Conservation (phyloP, 2,113 vertebrate species). For the Irena cyanogastra region DNA sequence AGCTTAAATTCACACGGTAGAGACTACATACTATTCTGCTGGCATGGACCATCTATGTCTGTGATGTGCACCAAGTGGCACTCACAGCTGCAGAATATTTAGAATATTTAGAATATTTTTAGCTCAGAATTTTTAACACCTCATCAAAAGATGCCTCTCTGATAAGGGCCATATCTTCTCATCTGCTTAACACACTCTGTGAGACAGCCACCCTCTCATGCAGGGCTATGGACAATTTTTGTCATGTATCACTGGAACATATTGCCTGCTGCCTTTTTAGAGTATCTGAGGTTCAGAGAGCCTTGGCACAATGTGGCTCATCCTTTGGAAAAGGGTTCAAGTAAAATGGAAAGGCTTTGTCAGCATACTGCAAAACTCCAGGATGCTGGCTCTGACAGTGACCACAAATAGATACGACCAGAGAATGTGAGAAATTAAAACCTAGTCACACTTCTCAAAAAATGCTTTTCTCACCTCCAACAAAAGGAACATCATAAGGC, state of each 20-base stretch:
- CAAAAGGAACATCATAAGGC: neutral
- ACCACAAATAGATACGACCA: neutral
- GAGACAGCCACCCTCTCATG: accelerated
- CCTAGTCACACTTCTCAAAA: neutral
- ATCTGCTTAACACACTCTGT: neutral
- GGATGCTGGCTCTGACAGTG: neutral
- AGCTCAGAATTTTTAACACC: neutral
- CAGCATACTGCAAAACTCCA: neutral
- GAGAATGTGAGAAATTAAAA: neutral
- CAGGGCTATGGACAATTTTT: neutral
- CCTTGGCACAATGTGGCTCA: neutral
- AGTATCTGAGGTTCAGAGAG: neutral
- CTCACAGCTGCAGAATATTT: neutral
- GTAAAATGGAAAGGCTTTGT: neutral
- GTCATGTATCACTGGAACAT: neutral
- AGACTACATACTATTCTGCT: accelerated
- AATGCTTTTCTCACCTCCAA: neutral
- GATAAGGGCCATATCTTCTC: neutral
- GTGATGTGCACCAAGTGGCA: neutral
- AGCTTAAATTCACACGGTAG: neutral
- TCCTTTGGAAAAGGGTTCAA: neutral
- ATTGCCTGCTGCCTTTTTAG: neutral
- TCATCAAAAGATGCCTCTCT: neutral
- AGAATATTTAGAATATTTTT: no score
- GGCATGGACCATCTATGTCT: neutral